phyloP scores from a whole-genome alignment of 2,113 vertebrate species.

The Sapajus apella region DNA sequence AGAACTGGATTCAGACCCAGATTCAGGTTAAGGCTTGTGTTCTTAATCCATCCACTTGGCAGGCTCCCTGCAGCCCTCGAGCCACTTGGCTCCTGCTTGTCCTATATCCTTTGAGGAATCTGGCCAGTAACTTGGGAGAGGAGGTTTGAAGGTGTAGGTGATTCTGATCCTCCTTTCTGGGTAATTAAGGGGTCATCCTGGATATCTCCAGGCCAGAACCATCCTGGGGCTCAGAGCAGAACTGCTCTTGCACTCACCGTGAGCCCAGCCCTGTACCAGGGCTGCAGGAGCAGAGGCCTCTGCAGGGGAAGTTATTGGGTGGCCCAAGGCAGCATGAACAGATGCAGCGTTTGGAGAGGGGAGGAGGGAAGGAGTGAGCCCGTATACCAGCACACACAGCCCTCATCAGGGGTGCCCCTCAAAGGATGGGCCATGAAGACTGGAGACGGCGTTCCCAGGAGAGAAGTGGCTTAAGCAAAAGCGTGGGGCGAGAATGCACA shows the following conservation, averaged over 20 bases:
- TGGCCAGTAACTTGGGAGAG: background rate
- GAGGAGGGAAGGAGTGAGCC: background rate
- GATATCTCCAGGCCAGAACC: background rate
- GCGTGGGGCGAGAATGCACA: fast-evolving
- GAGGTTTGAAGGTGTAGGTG: background rate
- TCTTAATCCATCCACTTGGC: slow-evolving; percentile 30
- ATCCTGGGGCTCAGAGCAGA: background rate
- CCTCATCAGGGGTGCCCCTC: background rate
- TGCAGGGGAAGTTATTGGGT: background rate
- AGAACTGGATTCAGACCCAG: slow-evolving; percentile 40
- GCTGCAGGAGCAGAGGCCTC: background rate
- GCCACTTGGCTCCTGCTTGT: background rate
- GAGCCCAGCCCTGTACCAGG: background rate
- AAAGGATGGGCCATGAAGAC: background rate
- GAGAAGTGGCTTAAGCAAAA: background rate
- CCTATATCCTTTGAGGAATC: background rate
- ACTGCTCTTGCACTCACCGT: background rate
- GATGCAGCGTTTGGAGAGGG: background rate
- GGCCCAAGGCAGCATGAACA: background rate
- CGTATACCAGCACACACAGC: background rate
- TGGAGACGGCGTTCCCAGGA: background rate
- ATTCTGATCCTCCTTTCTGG: background rate
- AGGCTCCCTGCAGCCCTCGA: background rate
- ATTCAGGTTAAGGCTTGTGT: slow-evolving; percentile 47
- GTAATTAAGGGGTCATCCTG: background rate